phyloP scores from a whole-genome alignment of 2,797 vertebrate genomes.

The Liparis tanakae region DNA sequence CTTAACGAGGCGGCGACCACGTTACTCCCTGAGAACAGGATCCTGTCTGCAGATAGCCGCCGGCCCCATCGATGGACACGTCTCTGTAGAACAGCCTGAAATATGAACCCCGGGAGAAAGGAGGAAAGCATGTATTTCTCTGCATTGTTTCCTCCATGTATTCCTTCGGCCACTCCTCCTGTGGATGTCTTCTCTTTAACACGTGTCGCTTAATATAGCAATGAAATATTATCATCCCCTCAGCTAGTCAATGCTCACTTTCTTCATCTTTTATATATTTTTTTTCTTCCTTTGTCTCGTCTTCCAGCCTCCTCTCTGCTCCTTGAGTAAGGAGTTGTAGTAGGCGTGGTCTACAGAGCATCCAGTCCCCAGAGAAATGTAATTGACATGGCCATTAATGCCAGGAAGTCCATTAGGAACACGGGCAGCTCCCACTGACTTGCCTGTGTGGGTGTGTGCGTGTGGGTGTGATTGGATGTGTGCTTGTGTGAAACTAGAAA shows the following conservation, averaged over 20 bases:
- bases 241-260: neutral
- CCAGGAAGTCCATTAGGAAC: constrained; percentile 71
- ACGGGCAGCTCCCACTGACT: constrained; percentile 39
- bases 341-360: constrained; percentile 38
- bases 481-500: constrained; percentile 26
- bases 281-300: constrained; percentile 11
- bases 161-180: neutral
- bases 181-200: neutral
- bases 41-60: constrained; percentile 3
- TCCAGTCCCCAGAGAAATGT: constrained; percentile 47
- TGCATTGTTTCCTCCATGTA: constrained; percentile 11
- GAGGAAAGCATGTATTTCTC: constrained; percentile 10
- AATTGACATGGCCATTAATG: constrained; percentile 68
- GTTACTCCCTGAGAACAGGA: neutral
- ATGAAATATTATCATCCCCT: constrained; percentile 4
- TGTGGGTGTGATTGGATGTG: constrained; percentile 2
- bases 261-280: neutral
- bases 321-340: constrained; percentile 24
- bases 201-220: neutral
- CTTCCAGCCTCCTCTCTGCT: constrained; percentile 12
- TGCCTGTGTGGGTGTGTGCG: constrained; percentile 6
- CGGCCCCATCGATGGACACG: neutral
- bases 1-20: constrained; percentile 7
- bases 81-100: constrained; percentile 25
- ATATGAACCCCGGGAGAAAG: constrained; percentile 11